Base-by-base conservation (phyloP, 2,113 vertebrate species). In the Sula dactylatra region DNA sequence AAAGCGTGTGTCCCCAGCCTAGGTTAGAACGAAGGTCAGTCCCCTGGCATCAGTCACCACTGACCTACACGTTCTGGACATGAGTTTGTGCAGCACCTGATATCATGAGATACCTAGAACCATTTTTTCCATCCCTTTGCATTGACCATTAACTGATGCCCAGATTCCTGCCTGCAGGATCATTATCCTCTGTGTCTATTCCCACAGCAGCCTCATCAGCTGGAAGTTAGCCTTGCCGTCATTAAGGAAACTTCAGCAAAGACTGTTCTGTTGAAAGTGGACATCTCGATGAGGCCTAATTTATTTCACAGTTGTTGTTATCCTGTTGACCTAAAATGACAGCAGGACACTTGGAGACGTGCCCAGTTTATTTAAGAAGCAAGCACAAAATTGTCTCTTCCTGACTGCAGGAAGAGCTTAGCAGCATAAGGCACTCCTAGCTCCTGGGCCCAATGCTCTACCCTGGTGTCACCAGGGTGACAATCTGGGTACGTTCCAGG, bases 251-350 rank as follows among this genome's bases (percentile, higher is more conserved):
- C 71, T 83, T 88, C 76, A 87, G 94, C 87, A 94, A 96, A 96
- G 92, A 21, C 78, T 62, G 34, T 66, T 82, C 71, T 77, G 81
- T 93, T 88, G 7, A 80, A 93, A 95, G 74, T 27, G 74, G 90
- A 88, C 87, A 82, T 96, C 93, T 94, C 90, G 93, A 93, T 62
- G 93, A 93, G 54, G 36, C 62, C 78, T 90, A 90, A 96, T 97
- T 97, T 95, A 96, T 96, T 96, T 97, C 92, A 85, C 90, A 92
- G 92, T 96, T 93, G 90, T 91, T 92, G 89, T 95, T 95, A 95
- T 91, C 84, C 83, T 93, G 87, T 91, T 96, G 96, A 93, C 96
- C 96, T 93, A 34, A 93, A 91, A 94, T 88, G 90, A 96, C 93
- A 93, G 82, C 87, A 90, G 88, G 90, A 91, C 62, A 61, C 62